These are phyloP conservation scores for Drosophila micromelanica DNA, from an alignment of 1,140 invertebrate species.

Conservation along the genomic window DNA sequence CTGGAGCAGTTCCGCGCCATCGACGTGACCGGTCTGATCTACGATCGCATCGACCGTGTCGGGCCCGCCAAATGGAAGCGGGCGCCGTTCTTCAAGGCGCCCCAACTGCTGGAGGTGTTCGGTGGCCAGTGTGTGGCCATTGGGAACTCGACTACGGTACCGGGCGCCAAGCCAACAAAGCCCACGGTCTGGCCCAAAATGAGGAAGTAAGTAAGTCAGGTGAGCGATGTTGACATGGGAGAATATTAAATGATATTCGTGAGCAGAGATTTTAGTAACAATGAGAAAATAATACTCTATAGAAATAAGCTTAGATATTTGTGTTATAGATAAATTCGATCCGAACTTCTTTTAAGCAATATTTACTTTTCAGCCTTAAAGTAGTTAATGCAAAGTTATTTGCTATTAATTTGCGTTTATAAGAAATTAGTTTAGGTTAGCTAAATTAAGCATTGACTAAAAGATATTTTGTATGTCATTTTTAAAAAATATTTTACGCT, in stretches of 20 bases:
- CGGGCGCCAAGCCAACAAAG: conserved; percentile 63
- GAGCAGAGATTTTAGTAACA: too few relatives aligned
- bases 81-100: conserved; percentile 61
- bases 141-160: conserved; percentile 64
- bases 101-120: conserved; percentile 66
- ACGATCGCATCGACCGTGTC: conserved; percentile 91
- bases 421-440: too few relatives aligned
- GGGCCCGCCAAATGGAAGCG: conserved; percentile 62
- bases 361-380: too few relatives aligned
- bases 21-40: conserved; percentile 95
- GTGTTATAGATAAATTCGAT: too few relatives aligned
- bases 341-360: too few relatives aligned
- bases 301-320: too few relatives aligned
- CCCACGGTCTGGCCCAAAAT: conserved; percentile 72
- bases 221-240: not conserved
- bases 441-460: too few relatives aligned
- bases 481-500: too few relatives aligned
- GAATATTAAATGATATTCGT: not conserved
- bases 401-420: too few relatives aligned
- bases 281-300: too few relatives aligned
- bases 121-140: conserved; percentile 68
- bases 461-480: too few relatives aligned
- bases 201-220: conserved; percentile 5
- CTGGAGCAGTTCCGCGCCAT: conserved; percentile 92
- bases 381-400: too few relatives aligned